Evolutionary conservation across 2,113 vertebrate species (phyloP), one percentile per base, ranked within the genome.

Genomic region (Ascaphus truei): DNA sequence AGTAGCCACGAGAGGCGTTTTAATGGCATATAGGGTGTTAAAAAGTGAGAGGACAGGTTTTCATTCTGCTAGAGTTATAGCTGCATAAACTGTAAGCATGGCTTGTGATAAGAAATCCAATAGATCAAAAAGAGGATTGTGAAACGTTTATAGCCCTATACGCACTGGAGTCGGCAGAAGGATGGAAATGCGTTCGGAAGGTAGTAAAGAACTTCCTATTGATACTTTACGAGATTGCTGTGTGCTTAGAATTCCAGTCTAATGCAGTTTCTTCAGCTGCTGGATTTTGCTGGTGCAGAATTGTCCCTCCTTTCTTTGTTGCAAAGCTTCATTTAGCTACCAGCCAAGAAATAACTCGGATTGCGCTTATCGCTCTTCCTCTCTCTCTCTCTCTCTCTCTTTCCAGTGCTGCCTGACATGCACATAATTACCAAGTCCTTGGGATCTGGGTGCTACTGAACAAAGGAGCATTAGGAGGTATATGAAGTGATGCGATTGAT

Each of bases 101-200:
- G n/a, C 29, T 55, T 31, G 51, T 15, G 13, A 30, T 55, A 31
- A 30, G 51, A 55, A 55, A 55, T 31, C 27, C 51, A 55, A 55
- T 55, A 55, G 51, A 55, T 55, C 27, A 55, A 27, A 55, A 55
- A 55, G 30, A 55, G 30, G 26, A 55, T 55, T 55, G 13, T 55
- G 51, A 55, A 27, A 12, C n/a, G 51, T 55, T 55, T 55, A 55
- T 55, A 31, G 51, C 51, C 51, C 29, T 52, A 26, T 26, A 52
- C 50, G 13, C 50, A 25, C 25, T 20, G 27, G 20, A 55, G 31
- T 55, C 51, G 16, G 26, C 31, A 31, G 31, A 55, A 31, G 29
- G 27, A 55, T 55, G 51, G n/a, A 31, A 55, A 55, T 55, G 51
- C 27, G 8, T 31, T 55, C 27, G n/a, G n/a, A 55, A 16, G 15